Conservation (phyloP, 1,140 invertebrate species). For the Scaptomyza pallida region DNA sequence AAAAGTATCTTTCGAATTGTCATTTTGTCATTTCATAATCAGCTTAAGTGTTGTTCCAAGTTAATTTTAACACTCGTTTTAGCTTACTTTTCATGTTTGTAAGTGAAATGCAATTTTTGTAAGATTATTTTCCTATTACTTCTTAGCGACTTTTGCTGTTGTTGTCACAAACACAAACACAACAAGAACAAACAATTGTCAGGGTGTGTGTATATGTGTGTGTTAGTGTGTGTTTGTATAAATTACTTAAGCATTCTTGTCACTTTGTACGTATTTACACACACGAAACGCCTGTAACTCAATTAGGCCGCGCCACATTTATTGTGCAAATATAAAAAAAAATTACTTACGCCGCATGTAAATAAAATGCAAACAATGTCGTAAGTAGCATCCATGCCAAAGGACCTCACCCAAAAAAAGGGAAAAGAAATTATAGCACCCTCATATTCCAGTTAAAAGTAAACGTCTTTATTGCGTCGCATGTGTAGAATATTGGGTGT, state of each 20-base stretch:
- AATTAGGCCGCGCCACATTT: constrained; percentile 38
- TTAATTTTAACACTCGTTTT: constrained; percentile 5
- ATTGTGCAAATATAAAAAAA: constrained; percentile 41
- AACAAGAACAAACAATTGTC: neutral
- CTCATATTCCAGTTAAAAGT: neutral
- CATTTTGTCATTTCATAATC: constrained; percentile 27
- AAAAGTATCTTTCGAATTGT: no score
- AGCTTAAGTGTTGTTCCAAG: constrained; percentile 22
- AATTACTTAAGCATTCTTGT: constrained; percentile 23
- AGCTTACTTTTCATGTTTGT: constrained; percentile 5
- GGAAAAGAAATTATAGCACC: neutral
- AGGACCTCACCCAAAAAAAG: neutral
- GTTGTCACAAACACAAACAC: constrained; percentile 11
- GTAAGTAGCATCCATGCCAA: constrained; percentile 2
- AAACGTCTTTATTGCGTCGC: constrained; percentile 25
- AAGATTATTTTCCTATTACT: constrained; percentile 12
- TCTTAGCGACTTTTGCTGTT: constrained; percentile 16
- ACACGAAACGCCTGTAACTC: constrained; percentile 45
- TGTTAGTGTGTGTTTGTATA: neutral
- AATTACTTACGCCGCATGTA: constrained; percentile 39
- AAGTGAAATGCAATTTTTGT: constrained; percentile 4
- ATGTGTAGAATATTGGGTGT: constrained; percentile 8
- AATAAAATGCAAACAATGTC: constrained; percentile 22
- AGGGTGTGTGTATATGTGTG: neutral
- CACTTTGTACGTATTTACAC: constrained; percentile 39